These are phyloP conservation scores for Perca schrenkii DNA, from an alignment of 2,113 vertebrate genomes.

Conservation along the genomic window DNA sequence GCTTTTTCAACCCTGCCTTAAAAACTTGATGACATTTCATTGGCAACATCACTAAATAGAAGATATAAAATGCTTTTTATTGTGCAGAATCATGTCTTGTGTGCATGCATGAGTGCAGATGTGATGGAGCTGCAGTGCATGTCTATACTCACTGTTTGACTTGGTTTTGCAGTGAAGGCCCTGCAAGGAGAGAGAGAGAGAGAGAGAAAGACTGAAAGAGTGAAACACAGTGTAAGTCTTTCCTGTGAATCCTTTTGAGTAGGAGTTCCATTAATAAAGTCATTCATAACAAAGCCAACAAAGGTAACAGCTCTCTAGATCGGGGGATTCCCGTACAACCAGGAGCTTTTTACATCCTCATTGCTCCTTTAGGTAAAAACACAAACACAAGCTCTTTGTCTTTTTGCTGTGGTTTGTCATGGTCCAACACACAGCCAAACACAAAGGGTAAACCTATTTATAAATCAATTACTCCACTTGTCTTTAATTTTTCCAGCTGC, in stretches of 20 bases:
- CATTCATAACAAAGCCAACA: slow-evolving; percentile 5
- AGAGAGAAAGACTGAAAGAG: background rate
- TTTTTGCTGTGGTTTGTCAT: background rate
- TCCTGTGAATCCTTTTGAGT: background rate
- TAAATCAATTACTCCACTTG: background rate
- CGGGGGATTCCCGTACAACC: slow-evolving; percentile 39
- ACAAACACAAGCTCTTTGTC: background rate
- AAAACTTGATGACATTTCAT: background rate
- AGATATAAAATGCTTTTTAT: background rate
- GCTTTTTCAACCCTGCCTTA: background rate
- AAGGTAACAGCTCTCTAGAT: slow-evolving; percentile 3
- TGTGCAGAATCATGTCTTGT: background rate
- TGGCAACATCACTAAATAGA: background rate
- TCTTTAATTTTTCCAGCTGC: background rate
- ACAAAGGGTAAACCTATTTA: background rate
- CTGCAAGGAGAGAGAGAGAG: slow-evolving; percentile 50
- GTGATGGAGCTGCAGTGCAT: background rate
- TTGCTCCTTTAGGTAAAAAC: slow-evolving; percentile 23
- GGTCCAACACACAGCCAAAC: background rate
- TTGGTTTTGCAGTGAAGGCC: slow-evolving; percentile 76
- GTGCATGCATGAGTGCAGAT: background rate
- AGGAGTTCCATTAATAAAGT: background rate
- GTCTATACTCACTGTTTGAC: slow-evolving; percentile 71
- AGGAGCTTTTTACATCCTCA: slow-evolving; percentile 58
- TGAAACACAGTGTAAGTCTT: background rate